Percentiles rank a stretch among this genome's conserved stretches.
These are phyloP conservation scores for Standfussiana lucernea DNA, from an alignment of 2,888 invertebrate genomes.

Conservation along the genomic window DNA sequence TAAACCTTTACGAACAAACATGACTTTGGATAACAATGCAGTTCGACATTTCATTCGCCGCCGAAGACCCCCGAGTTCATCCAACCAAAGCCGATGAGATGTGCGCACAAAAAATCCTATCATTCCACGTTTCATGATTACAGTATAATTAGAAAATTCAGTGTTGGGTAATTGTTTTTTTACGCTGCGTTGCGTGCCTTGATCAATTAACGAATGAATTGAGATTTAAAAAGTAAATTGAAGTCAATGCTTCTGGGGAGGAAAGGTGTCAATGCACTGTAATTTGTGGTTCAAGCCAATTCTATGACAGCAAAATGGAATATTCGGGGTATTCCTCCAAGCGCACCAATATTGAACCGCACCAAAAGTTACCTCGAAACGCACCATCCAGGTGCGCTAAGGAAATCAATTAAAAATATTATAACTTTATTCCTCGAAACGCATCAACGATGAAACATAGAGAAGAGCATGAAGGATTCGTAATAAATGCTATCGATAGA, in stretches of 20 bases:
- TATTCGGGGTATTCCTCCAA: no score
- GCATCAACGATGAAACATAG: no score
- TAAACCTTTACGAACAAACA: background rate
- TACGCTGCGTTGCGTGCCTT: constrained; percentile 31
- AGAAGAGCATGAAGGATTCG: no score
- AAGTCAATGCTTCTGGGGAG: constrained; percentile 33
- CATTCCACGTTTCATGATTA: constrained; percentile 20
- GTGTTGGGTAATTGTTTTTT: constrained; percentile 20
- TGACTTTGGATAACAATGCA: background rate
- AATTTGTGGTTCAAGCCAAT: background rate
- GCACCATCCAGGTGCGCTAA: no score
- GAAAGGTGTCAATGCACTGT: constrained; percentile 30
- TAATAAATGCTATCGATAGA: no score
- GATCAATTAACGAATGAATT: constrained; percentile 36
- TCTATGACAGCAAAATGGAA: no score
- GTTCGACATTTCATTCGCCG: constrained; percentile 7
- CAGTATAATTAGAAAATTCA: constrained; percentile 52
- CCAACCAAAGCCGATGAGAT: constrained; percentile 37
- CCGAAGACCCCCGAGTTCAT: constrained; percentile 18
- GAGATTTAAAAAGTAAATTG: constrained; percentile 47
- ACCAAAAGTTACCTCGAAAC: no score
- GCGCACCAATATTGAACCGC: no score
- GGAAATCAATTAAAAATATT: no score
- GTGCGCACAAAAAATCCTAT: constrained; percentile 38
- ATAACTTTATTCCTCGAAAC: no score